These are phyloP conservation scores for Polypterus bichir DNA, from an alignment of 2,113 vertebrate genomes.

Conservation along the genomic window DNA sequence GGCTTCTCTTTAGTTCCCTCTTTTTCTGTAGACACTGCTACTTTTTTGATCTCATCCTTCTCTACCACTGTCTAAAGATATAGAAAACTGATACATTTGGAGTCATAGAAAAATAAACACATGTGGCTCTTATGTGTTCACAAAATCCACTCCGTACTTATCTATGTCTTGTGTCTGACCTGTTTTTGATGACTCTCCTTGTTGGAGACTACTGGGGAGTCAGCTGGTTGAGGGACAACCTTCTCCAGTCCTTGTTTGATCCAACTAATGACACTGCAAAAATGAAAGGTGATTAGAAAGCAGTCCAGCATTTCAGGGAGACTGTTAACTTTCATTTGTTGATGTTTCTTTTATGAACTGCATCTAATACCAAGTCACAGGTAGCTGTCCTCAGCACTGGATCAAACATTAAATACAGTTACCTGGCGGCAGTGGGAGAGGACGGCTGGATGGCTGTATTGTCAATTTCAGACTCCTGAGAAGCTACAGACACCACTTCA, in stretches of 20 bases:
- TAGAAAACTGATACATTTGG: neutral
- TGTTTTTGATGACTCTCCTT: constrained; percentile 18
- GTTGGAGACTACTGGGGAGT: constrained; percentile 25
- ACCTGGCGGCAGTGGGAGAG: neutral
- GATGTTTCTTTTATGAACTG: too few species aligned
- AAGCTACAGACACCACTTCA: neutral
- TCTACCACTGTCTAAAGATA: neutral
- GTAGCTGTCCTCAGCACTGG: constrained; percentile 1
- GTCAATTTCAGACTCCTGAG: neutral
- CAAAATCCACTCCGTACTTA: neutral
- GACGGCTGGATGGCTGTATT: neutral
- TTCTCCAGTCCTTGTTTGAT: constrained; percentile 47
- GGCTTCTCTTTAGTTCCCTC: neutral
- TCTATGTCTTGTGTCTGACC: constrained; percentile 21
- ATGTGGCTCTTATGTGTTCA: too few species aligned
- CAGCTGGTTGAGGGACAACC: constrained; percentile 46
- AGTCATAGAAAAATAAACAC: neutral
- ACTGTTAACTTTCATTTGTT: too few species aligned
- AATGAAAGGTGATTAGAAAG: neutral
- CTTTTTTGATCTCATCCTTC: neutral
- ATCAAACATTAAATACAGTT: neutral
- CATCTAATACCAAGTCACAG: neutral
- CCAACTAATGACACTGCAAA: constrained; percentile 45
- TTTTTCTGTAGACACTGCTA: neutral
- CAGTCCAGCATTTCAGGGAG: neutral